Conservation (phyloP, 2,888 invertebrate species). For the Nephrotoma guestfalica region DNA sequence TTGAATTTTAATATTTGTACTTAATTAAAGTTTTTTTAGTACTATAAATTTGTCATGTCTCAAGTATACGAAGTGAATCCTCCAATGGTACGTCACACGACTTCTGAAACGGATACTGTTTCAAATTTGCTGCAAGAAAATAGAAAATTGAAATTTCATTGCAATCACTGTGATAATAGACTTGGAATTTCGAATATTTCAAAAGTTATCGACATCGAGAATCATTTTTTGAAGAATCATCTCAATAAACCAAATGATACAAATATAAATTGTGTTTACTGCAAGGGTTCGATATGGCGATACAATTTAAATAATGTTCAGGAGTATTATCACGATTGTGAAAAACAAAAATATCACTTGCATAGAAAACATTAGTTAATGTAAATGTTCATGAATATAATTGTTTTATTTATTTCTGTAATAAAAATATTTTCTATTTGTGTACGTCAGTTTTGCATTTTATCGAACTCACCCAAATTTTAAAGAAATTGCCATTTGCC, state of each 20-base stretch:
- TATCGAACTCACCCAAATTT: neutral
- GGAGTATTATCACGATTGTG: neutral
- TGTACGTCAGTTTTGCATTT: neutral
- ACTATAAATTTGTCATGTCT: neutral
- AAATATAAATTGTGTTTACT: neutral
- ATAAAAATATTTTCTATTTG: too few relatives aligned
- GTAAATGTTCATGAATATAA: too few relatives aligned
- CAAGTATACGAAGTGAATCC: neutral
- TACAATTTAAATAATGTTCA: neutral
- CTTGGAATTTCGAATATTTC: neutral
- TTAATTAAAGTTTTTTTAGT: neutral
- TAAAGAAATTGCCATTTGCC: neutral
- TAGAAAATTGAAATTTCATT: neutral
- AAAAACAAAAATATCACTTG: neutral
- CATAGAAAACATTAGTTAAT: neutral
- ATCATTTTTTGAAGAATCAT: neutral
- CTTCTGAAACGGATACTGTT: neutral
- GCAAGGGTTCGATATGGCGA: neutral
- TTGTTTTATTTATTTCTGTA: too few relatives aligned
- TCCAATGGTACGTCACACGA: neutral
- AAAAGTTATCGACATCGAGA: neutral
- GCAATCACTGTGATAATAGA: neutral
- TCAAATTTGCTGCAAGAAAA: neutral
- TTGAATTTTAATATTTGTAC: neutral
- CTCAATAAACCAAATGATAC: neutral